Evolutionary conservation across 1,140 invertebrate genomes (phyloP), one percentile per base, ranked within the genome.

Genomic region (Bombus haemorrhoidalis): DNA sequence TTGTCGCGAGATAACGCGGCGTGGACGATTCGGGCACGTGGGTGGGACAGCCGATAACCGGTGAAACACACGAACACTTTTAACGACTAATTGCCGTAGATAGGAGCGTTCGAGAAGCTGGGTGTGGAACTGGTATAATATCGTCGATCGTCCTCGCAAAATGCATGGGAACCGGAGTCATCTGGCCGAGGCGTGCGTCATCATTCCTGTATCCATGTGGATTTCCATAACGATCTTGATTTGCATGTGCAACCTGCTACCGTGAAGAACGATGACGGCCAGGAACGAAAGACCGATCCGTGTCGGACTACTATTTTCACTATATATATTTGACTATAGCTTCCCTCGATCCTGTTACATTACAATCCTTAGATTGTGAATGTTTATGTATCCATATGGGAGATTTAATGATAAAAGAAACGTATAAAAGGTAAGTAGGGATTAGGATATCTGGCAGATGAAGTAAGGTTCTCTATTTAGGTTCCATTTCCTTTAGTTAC

Each of bases 1-100:
- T 93, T 93, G 93, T 93, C 90, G 87, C 82, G 81, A 90, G 92
- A 93, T 92, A 91, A 93, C 89, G 77, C 66, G 47, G 66, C 81
- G 88, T 68, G 68, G 69, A 82, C 74, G 86, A 90, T 89, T 89
- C 43, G 75, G 82, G 73, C 80, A 83, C 88, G 90, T 91, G 91
- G 90, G 91, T 91, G 91, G 87, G 86, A 89, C 84, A 74, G 39
- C 43, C 85, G 92, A 94, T 94, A 93, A 88, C 87, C 84, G 83
- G 81, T 89, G 85, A 87, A 91, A 94, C 91, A 93, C 91, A 93
- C 91, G 92, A 94, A 94, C 90, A 94, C 93, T 93, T 93, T 94
- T 92, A 94, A 91, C 92, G 89, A 91, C 94, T 94, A 94, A 94
- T 94, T 94, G 93, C 93, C 77, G 86, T 86, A 90, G 93, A 94